phyloP scores from a whole-genome alignment of 2,888 invertebrate species.

The Oscheius sp. region DNA sequence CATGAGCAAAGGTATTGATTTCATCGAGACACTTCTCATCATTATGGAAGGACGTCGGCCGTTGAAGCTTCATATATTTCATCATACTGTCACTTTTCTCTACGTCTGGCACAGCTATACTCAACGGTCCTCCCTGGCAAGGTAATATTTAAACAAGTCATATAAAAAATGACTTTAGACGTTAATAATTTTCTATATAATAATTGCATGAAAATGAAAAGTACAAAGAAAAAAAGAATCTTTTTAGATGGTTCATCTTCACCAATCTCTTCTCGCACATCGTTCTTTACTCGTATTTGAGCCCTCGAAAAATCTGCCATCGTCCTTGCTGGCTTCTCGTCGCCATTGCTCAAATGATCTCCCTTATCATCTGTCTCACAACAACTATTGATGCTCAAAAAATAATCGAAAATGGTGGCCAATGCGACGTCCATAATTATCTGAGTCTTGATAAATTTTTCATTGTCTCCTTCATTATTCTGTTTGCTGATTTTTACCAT shows the following conservation, averaged over 20 bases:
- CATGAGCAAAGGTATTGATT: conserved; percentile 38
- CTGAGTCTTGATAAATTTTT: conserved; percentile 36
- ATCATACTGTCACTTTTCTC: conserved; percentile 42
- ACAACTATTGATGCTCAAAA: conserved; percentile 32
- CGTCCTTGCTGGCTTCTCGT: conserved; percentile 50
- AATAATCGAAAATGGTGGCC: conserved; percentile 33
- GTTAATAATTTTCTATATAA: too few species aligned
- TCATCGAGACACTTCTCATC: conserved; percentile 43
- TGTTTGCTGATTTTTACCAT: conserved; percentile 51
- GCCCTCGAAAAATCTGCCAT: conserved; percentile 31
- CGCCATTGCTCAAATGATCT: conserved; percentile 41
- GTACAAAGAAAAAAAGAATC: not conserved
- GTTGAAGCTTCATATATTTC: conserved; percentile 43
- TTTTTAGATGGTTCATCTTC: conserved; percentile 44
- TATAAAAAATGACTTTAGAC: not conserved
- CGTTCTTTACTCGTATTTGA: conserved; percentile 46
- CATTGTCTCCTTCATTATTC: conserved; percentile 34
- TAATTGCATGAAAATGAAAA: not conserved
- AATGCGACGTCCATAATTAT: conserved; percentile 36
- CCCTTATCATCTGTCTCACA: conserved; percentile 42
- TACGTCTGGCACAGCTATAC: conserved; percentile 43
- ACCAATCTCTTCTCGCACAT: conserved; percentile 45
- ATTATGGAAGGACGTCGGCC: conserved; percentile 42
- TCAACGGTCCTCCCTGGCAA: conserved; percentile 35
- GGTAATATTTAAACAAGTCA: conserved; percentile 15